Conservation (phyloP, 92 coral and sea anemone species). For the Galaxea fascicularis region DNA sequence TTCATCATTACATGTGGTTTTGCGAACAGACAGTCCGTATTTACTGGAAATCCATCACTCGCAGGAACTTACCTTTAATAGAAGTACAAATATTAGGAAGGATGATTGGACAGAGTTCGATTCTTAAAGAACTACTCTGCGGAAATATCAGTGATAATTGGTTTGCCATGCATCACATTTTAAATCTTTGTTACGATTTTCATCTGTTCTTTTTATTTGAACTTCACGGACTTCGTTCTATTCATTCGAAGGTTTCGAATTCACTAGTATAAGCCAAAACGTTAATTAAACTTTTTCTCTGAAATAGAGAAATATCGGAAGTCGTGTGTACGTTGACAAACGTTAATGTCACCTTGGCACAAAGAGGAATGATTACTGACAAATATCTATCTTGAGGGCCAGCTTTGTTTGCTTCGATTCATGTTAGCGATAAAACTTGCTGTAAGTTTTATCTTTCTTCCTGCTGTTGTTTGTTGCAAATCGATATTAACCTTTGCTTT, state of each 20-base stretch:
- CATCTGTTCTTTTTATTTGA: too few relatives aligned
- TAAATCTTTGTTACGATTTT: not conserved
- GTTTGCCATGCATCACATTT: not conserved
- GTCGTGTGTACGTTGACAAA: not conserved
- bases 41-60: constrained; percentile 43
- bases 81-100: too few relatives aligned
- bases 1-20: not conserved
- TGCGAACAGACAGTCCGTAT: constrained; percentile 12
- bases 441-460: too few relatives aligned
- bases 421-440: too few relatives aligned
- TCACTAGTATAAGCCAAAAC: not conserved
- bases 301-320: not conserved
- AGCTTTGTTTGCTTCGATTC: too few relatives aligned
- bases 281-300: not conserved
- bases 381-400: too few relatives aligned
- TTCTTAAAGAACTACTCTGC: too few relatives aligned
- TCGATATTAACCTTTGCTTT: too few relatives aligned
- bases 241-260: not conserved
- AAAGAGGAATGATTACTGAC: constrained; percentile 1
- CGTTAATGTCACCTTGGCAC: not conserved
- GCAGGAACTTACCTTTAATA: constrained; percentile 37
- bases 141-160: not conserved
- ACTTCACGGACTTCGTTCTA: not conserved
- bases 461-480: too few relatives aligned
- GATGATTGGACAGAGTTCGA: too few relatives aligned